Percentiles rank a stretch among this genome's conserved stretches.
phyloP scores from a whole-genome alignment of 2,113 vertebrate genomes.

The Silurus meridionalis region DNA sequence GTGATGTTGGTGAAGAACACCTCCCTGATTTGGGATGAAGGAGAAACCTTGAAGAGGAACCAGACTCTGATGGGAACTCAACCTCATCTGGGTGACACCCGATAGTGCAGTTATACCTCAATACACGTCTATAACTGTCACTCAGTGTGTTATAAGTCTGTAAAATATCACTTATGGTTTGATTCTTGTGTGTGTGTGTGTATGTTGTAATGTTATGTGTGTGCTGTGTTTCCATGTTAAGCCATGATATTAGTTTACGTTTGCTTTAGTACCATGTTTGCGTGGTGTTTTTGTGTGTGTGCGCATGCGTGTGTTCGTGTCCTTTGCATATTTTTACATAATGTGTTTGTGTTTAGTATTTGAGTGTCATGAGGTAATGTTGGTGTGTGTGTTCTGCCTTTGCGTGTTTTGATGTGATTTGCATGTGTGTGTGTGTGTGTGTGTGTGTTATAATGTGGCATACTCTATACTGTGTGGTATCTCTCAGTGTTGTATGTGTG shows the following conservation, averaged over 20 bases:
- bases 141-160: too few relatives aligned
- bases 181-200: neutral
- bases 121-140: too few relatives aligned
- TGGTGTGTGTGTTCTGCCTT: constrained; percentile 18
- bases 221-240: neutral
- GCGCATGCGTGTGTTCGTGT: neutral
- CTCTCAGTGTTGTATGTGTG: constrained; percentile 22
- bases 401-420: neutral
- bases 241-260: neutral
- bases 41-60: too few relatives aligned
- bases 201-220: neutral
- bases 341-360: too few relatives aligned
- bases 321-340: too few relatives aligned
- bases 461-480: constrained; percentile 13
- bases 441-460: constrained; percentile 4
- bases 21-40: too few relatives aligned
- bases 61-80: too few relatives aligned
- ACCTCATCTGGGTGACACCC: too few relatives aligned
- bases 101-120: too few relatives aligned
- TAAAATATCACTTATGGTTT: too few relatives aligned
- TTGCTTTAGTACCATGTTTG: too few relatives aligned
- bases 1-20: too few relatives aligned
- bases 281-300: neutral
- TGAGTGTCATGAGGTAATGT: neutral
- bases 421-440: neutral